These are phyloP conservation scores for Oxyteleia sp. DNA, from an alignment of 2,888 invertebrate genomes.

Conservation along the genomic window DNA sequence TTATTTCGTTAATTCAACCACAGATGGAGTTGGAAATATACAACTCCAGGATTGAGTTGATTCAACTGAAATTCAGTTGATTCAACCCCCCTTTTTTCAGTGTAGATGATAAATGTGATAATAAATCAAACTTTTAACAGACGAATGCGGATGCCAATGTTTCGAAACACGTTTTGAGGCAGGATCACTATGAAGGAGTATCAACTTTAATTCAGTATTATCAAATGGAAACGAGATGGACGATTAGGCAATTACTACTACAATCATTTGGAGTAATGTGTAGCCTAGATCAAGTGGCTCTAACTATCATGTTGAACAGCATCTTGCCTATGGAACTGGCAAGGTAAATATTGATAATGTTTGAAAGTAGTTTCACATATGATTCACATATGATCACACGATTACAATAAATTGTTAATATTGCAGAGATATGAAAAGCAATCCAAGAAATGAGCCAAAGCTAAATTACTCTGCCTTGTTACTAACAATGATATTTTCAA, in stretches of 20 bases:
- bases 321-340: conserved; percentile 97
- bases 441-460: conserved; percentile 93
- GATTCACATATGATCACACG: no score
- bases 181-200: conserved; percentile 94
- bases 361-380: no score
- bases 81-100: no score
- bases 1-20: no score
- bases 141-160: conserved; percentile 97
- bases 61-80: no score
- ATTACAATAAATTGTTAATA: not conserved
- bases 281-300: conserved; percentile 93
- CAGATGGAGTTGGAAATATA: no score
- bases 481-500: conserved; percentile 95
- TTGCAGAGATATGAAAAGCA: conserved; percentile 92
- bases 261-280: conserved; percentile 96
- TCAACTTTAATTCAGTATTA: conserved; percentile 96
- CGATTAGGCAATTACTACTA: conserved; percentile 93
- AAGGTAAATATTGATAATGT: no score
- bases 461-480: conserved; percentile 94
- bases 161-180: conserved; percentile 94
- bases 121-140: conserved; percentile 88
- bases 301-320: conserved; percentile 95
- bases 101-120: no score
- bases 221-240: conserved; percentile 98
- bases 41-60: no score